Conservation (phyloP, 2,113 vertebrate genomes). For the Strix uralensis region DNA sequence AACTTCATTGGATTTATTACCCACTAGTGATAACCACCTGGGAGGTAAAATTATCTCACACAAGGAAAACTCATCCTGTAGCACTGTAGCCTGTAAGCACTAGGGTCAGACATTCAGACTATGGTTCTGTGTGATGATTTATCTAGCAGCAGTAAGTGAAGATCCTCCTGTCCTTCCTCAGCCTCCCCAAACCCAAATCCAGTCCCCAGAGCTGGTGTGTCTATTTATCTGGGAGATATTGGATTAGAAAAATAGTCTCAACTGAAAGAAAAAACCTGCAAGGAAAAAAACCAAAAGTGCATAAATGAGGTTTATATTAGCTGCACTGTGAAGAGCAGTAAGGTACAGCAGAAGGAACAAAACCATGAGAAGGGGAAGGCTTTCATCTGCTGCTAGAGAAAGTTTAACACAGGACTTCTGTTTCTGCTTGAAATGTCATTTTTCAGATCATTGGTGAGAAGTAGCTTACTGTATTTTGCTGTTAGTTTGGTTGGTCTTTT, state of each 20-base stretch:
- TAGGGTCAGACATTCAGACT: not conserved
- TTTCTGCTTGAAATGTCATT: not conserved
- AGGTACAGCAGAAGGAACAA: not conserved
- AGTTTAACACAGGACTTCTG: not conserved
- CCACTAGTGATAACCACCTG: not conserved
- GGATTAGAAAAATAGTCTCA: not conserved
- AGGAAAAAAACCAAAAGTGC: not conserved
- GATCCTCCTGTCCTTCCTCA: not conserved
- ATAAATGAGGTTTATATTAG: not conserved
- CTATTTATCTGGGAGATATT: not conserved
- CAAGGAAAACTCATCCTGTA: not conserved
- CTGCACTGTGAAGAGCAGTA: not conserved
- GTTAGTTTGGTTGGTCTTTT: not conserved
- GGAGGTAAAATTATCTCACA: not conserved
- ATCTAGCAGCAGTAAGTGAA: not conserved
- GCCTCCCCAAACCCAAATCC: not conserved
- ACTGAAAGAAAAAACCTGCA: not conserved
- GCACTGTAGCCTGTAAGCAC: not conserved
- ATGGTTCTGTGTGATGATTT: not conserved
- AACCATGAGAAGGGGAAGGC: not conserved
- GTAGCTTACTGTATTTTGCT: not conserved
- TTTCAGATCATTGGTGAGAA: not conserved
- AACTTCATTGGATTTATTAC: not conserved
- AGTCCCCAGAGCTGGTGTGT: not conserved
- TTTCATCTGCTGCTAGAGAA: not conserved